Base-by-base conservation (phyloP, 1,140 invertebrate species). In the Bombus impatiens region DNA sequence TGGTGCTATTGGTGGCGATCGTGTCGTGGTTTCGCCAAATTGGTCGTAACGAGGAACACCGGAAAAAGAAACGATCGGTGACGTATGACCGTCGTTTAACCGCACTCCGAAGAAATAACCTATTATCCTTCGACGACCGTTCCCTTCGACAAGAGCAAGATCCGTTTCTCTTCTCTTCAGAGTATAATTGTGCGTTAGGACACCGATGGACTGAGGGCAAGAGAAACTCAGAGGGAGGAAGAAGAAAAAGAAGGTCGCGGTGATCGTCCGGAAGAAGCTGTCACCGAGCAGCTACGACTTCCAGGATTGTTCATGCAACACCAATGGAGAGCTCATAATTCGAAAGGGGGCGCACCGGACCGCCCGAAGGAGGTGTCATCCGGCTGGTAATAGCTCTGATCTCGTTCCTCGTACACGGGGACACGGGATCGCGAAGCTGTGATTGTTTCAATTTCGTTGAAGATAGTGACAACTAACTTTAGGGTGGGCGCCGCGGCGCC, bases 271-370 rank as follows among this genome's bases (percentile, higher is more conserved):
- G 80, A 90, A 84, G 86, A 72, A 76, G 78, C 86, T 79, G 86
- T 81, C 47, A 40, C 53, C 35, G 91, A 92, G 91, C 93, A 89
- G 91, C 93, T 91, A 87, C 86, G 42, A 90, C 76, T 89, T 87
- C 79, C 86, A 86, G 76, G 76, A 90, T 75, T 84, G 78, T 79
- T 67, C 35, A 76, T 82, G 15, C 44, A 44, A 53, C 68, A 47
- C 78, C 81, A 78, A 90, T 90, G 89, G 89, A 78, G 75, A 62
- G 68, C 9, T 81, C 67, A 44, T 89, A 84, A 71, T 76, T 22
- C 32, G 70, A 42, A 77, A 57, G 57, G 84, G 84, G 74, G 68
- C 82, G 88, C 72, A 86, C 78, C 62, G 71, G 78, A 82, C 84
- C 80, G 62, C 79, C 79, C 79, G 72, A 62, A 68, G 35, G 37